A percentile compares a stretch with the other conserved stretches of the same genome.
Evolutionary conservation across 1,140 invertebrate species (phyloP).

Genomic region (Orussus abietinus): DNA sequence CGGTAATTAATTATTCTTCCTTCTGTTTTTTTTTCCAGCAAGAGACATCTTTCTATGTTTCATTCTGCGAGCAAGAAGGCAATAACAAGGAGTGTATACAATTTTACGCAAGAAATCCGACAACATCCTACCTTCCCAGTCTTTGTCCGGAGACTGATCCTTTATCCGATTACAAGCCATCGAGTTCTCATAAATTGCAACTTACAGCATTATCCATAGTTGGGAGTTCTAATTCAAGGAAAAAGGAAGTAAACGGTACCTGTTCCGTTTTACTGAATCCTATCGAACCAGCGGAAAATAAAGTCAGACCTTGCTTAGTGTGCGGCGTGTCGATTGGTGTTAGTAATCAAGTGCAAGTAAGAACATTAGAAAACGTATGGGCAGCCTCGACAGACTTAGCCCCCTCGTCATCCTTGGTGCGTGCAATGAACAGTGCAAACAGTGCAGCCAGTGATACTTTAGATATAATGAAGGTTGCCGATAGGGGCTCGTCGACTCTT

Average conservation of each 20-base stretch:
- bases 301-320: slow-evolving; percentile 48
- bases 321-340: slow-evolving; percentile 47
- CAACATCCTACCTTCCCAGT: slow-evolving; percentile 35
- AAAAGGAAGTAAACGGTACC: slow-evolving; percentile 25
- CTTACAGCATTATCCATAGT: slow-evolving; percentile 55
- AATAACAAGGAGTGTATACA: slow-evolving; percentile 45
- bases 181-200: slow-evolving; percentile 32
- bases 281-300: slow-evolving; percentile 19
- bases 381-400: slow-evolving; percentile 42
- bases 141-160: slow-evolving; percentile 36
- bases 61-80: slow-evolving; percentile 37
- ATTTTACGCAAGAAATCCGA: slow-evolving; percentile 40
- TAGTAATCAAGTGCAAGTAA: slow-evolving; percentile 33
- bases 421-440: slow-evolving; percentile 62
- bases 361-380: slow-evolving; percentile 51
- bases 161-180: slow-evolving; percentile 38
- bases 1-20: not conserved
- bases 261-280: no score
- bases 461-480: slow-evolving; percentile 52
- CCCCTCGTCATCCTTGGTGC: slow-evolving; percentile 53
- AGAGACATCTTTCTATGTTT: slow-evolving; percentile 45
- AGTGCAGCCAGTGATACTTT: slow-evolving; percentile 51
- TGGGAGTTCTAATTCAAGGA: slow-evolving; percentile 31
- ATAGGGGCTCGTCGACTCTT: slow-evolving; percentile 30
- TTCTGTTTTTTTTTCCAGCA: slow-evolving; percentile 29